These are phyloP conservation scores for Chloropsis hardwickii DNA, from an alignment of 2,113 vertebrate species.

Conservation along the genomic window DNA sequence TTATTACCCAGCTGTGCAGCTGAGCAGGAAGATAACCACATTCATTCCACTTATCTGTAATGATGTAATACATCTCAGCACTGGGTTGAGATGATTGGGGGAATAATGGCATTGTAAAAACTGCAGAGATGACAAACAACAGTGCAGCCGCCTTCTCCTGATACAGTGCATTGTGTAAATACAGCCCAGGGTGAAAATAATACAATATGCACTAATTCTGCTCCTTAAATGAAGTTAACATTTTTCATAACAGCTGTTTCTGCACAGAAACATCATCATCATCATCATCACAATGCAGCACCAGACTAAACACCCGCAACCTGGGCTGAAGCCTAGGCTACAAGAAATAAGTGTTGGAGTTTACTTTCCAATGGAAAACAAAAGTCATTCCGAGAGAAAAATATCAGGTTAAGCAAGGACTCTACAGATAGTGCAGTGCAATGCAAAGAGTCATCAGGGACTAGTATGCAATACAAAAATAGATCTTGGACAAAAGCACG, in stretches of 20 bases:
- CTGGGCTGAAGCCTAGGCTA: slow-evolving; percentile 34
- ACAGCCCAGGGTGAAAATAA: slow-evolving; percentile 21
- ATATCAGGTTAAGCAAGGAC: slow-evolving; percentile 46
- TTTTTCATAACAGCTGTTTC: slow-evolving; percentile 62
- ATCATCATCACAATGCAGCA: slow-evolving; percentile 1
- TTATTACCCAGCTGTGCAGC: slow-evolving; percentile 79
- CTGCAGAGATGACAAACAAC: slow-evolving; percentile 79
- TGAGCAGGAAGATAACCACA: slow-evolving; percentile 88
- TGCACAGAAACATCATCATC: slow-evolving; percentile 10
- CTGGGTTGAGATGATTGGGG: slow-evolving; percentile 76
- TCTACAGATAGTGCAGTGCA: slow-evolving; percentile 34
- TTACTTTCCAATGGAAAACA: slow-evolving; percentile 41
- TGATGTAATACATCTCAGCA: slow-evolving; percentile 87
- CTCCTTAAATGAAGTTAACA: slow-evolving; percentile 54
- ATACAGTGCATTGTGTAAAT: slow-evolving; percentile 1
- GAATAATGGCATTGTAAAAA: slow-evolving; percentile 80
- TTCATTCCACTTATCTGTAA: slow-evolving; percentile 87
- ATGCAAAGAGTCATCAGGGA: slow-evolving; percentile 44
- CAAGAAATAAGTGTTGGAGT: slow-evolving; percentile 31
- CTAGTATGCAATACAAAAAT: slow-evolving; percentile 39
- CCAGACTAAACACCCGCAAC: slow-evolving; percentile 1
- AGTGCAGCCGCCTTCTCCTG: slow-evolving; percentile 30
- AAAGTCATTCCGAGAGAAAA: slow-evolving; percentile 67
- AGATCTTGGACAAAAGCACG: slow-evolving; percentile 46
- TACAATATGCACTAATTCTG: slow-evolving; percentile 19